Conservation (phyloP, 2,113 vertebrate species). For the Albula glossodonta region DNA sequence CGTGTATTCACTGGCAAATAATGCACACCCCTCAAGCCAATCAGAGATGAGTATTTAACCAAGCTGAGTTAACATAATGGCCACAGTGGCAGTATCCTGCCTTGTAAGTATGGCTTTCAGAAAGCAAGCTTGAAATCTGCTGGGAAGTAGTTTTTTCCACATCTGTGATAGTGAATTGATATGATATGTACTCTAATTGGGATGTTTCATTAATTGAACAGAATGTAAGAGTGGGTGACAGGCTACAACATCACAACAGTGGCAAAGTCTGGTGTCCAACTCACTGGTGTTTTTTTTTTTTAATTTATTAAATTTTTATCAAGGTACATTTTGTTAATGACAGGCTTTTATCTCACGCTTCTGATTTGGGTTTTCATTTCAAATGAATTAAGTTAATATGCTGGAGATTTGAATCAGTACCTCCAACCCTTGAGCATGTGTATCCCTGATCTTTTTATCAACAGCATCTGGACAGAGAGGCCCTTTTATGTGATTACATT, state of each 20-base stretch:
- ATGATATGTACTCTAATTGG: too few relatives aligned
- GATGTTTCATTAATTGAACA: too few relatives aligned
- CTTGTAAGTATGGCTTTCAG: not conserved
- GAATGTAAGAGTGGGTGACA: too few relatives aligned
- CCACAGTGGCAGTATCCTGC: not conserved
- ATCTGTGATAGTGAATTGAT: too few relatives aligned
- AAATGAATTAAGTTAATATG: not conserved
- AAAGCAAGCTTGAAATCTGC: not conserved
- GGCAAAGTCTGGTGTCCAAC: too few relatives aligned
- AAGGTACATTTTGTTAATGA: not conserved
- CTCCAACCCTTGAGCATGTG: not conserved
- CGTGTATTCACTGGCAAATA: not conserved
- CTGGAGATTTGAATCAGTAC: not conserved
- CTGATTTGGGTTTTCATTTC: not conserved
- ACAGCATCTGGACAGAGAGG: not conserved
- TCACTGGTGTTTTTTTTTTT: not conserved
- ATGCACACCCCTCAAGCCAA: too few relatives aligned
- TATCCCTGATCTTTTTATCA: not conserved
- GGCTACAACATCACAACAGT: too few relatives aligned
- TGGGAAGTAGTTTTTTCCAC: too few relatives aligned
- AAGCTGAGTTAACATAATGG: too few relatives aligned
- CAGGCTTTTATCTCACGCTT: not conserved
- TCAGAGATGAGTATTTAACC: too few relatives aligned
- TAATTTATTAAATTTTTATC: not conserved
- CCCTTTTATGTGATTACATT: not conserved